Evolutionary conservation across 1,140 invertebrate species (phyloP).

Genomic region (Diorhabda carinulata): DNA sequence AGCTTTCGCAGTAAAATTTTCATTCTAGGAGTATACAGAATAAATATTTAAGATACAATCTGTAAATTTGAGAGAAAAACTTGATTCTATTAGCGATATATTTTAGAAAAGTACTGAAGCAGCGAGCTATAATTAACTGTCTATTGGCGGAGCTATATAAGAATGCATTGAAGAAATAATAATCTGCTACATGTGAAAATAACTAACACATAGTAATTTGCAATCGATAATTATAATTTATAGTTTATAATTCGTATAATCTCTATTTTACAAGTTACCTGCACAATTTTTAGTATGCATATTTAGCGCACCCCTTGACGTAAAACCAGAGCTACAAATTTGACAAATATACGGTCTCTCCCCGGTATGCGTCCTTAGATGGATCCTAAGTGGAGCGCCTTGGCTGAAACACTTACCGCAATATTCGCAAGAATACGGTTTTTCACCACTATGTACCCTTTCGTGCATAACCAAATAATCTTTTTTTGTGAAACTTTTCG

Average conservation of each 20-base stretch:
- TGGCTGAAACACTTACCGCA: slow-evolving; percentile 54
- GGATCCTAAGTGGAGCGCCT: slow-evolving; percentile 48
- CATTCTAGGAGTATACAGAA: too few relatives aligned
- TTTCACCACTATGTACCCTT: slow-evolving; percentile 54
- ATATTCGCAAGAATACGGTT: slow-evolving; percentile 53
- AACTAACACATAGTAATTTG: too few relatives aligned
- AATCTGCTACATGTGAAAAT: too few relatives aligned
- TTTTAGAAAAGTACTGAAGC: too few relatives aligned
- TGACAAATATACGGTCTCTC: slow-evolving; percentile 42
- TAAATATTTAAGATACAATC: too few relatives aligned
- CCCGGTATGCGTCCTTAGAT: slow-evolving; percentile 47
- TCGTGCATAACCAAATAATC: slow-evolving; percentile 57
- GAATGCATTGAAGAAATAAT: too few relatives aligned
- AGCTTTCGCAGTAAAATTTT: too few relatives aligned
- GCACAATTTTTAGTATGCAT: slow-evolving; percentile 43
- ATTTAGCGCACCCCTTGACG: slow-evolving; percentile 37
- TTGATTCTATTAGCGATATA: too few relatives aligned
- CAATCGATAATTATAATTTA: too few relatives aligned
- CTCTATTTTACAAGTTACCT: not conserved
- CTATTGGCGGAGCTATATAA: too few relatives aligned
- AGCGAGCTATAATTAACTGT: too few relatives aligned
- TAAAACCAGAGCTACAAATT: slow-evolving; percentile 36
- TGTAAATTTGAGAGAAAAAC: too few relatives aligned
- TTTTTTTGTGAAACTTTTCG: slow-evolving; percentile 53
- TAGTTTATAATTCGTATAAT: not conserved